Evolutionary conservation across 1,140 invertebrate species (phyloP), one percentile per base, ranked within the genome.

Genomic region (Drosophila arawakana): DNA sequence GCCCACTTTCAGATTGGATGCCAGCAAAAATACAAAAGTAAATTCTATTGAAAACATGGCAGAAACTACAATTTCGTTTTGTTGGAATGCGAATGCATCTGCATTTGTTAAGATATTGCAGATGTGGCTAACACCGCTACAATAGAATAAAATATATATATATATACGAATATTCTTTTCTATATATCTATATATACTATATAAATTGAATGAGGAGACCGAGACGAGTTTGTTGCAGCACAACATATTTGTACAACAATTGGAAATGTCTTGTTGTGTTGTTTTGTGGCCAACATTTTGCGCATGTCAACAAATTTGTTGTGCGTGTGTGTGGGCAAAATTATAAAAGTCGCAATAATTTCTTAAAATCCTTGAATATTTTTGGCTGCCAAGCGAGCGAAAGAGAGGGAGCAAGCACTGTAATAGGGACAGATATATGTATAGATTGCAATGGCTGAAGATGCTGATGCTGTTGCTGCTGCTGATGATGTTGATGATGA

Each of bases 321-420:
- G 50, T 49, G 44, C 57, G 57, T 52, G 58, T 49, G 44, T 61
- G 57, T 52, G 58, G 25, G 37, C 68, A 76, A 81, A 81, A 83
- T 89, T 88, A 84, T 88, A 88, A 88, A 88, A 88, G 83, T 89
- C 84, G 79, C 80, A 75, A 78, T 83, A 80, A 89, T 89, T 89
- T 84, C 77, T 54, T 76, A 90, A 90, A 80, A 84, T 84, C 77
- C 74, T 81, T 77, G 85, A 72, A 88, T 89, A 89, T 81, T 84
- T 84, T 84, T 74, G 66, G 50, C 50, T 69, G 65, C 43, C 47
- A 58, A 37, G 10, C 8, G 37, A 7, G 25, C 8, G 11, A 59
- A 44, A n/a, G 10, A 8, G 18, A 15, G 37, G 4, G 6, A 60
- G 15, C 41, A 13, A 21, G 25, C 13, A 18, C 35, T 46, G 47